Evolutionary conservation across 2,888 invertebrate genomes (phyloP), one percentile per base, ranked within the genome.

Genomic region (Balanococcus diminutus): DNA sequence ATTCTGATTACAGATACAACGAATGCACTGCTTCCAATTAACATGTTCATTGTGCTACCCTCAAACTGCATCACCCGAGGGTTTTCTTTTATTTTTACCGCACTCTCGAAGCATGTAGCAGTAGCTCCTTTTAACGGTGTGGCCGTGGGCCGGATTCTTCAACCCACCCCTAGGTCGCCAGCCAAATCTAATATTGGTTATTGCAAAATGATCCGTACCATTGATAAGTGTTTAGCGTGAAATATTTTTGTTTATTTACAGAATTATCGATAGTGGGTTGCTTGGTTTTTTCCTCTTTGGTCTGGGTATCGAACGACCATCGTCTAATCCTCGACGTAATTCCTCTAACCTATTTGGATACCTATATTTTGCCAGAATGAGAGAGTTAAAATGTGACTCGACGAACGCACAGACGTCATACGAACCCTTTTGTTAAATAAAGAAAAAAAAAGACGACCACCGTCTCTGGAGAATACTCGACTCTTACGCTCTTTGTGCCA

Each of bases 31-130:
- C 72, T 84, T 75, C 67, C 84, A 84, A 84, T 84, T 84, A 84
- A 84, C 84, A 84, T 84, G 84, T 84, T 84, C 84, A 84, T 84
- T 84, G 84, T 84, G 25, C 84, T 84, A 84, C 72, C 84, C 72
- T 46, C 75, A 32, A 32, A 31, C n/a, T n/a, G 32, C 32, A 31
- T 22, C 75, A 75, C 75, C 75, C 75, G 75, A 75, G 75, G 75
- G 75, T 75, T 75, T 75, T 75, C 75, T 75, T 75, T 75, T 75
- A 75, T 75, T 75, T 75, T 75, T 67, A 28, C 32, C 75, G 67
- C 67, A 32, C 75, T 32, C 28, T 22, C 5, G 8, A 4, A 61
- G 2, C 67, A n/a, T 9, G 19, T 51, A 42, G 36, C 8, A n/a
- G 36, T 42, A 11, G 51, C 51, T 51, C 51, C 42, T 51, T 19